Base-by-base conservation (phyloP, 2,888 invertebrate species). In the Seira sanloemensis region DNA sequence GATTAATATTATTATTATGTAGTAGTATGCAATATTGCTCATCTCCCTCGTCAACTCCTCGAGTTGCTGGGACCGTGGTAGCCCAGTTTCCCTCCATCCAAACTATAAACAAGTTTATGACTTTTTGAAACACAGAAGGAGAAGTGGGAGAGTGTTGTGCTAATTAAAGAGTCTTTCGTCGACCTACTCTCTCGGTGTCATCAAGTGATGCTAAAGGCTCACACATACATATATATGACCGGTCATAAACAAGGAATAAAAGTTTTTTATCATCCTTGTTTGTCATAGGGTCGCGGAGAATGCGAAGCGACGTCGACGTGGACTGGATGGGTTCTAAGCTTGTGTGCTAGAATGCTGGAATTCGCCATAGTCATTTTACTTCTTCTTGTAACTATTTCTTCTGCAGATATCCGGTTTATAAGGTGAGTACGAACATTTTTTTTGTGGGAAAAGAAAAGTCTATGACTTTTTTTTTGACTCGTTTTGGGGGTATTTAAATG, bases 321-420 rank as follows among this genome's bases (percentile, higher is more conserved):
- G 89, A 86, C 89, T 62, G 89, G 89, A 73, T 89, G 89, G 89
- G 88, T 89, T 86, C 88, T 89, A 25, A 89, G 89, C 88, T 88
- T 89, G 87, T 89, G 89, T 86, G 88, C 87, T 87, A 88, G 89
- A 86, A 89, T 89, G 88, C 85, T 89, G 85, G 89, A 89, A 85
- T 89, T 89, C 86, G 89, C 89, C 88, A 89, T 89, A 89, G 89
- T 89, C 89, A 89, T 89, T 88, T 88, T 89, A 88, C 89, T 89
- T 84, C 89, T 89, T 88, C 88, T 89, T 85, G 89, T 89, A 87
- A 89, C 89, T 88, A 89, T 89, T 86, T 89, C 89, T 86, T 89
- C 89, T 81, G 89, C 89, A 77, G 89, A 89, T 84, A 87, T 89
- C 85, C 88, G 89, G 85, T 88, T 89, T 87, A 86, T 89, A 84